A percentile compares a stretch with the other conserved stretches of the same genome.
Conservation (phyloP, 2,888 invertebrate species). For the Syritta pipiens region DNA sequence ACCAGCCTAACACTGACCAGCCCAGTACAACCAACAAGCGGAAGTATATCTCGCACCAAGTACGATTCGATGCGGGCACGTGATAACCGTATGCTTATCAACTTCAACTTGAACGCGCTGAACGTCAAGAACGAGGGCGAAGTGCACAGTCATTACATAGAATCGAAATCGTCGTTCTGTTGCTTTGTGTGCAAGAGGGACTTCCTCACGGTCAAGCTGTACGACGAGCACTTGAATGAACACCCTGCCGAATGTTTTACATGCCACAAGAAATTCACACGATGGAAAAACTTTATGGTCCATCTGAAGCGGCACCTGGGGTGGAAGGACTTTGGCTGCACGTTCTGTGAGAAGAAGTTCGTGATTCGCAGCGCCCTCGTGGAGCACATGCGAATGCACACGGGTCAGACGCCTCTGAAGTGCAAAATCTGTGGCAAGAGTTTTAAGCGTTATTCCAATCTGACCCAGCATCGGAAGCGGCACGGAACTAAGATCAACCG, state of each 20-base stretch:
- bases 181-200: constrained; percentile 85
- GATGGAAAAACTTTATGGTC: constrained; percentile 86
- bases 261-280: constrained; percentile 89
- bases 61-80: constrained; percentile 75
- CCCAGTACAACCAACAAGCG: constrained; percentile 22
- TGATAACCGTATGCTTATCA: constrained; percentile 78
- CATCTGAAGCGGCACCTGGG: constrained; percentile 90
- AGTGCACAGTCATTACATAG: constrained; percentile 75
- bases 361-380: constrained; percentile 89
- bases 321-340: constrained; percentile 86
- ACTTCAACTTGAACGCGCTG: constrained; percentile 77
- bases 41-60: constrained; percentile 66
- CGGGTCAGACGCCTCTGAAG: constrained; percentile 89
- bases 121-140: constrained; percentile 77
- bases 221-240: constrained; percentile 86
- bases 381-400: constrained; percentile 91
- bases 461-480: constrained; percentile 91
- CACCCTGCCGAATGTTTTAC: constrained; percentile 91
- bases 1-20: constrained; percentile 25
- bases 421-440: constrained; percentile 89
- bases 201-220: constrained; percentile 85
- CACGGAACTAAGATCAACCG: constrained; percentile 87
- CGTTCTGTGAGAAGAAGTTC: constrained; percentile 90
- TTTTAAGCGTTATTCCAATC: constrained; percentile 90
- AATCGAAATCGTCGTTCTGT: constrained; percentile 76